Evolutionary conservation across 1,140 invertebrate species (phyloP).

Genomic region (Batillaria attramentaria): DNA sequence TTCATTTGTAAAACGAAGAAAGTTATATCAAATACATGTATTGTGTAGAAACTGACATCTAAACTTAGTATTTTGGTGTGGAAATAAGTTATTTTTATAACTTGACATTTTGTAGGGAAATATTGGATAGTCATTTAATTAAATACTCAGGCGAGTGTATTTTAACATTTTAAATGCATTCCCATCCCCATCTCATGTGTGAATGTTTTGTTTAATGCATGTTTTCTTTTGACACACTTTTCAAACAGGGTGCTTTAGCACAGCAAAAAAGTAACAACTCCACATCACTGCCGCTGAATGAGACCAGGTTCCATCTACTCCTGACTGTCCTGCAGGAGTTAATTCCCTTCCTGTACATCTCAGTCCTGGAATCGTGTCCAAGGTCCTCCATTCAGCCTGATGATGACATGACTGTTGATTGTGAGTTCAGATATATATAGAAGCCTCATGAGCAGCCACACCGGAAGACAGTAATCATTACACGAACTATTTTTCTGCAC

Average conservation of each 20-base stretch:
- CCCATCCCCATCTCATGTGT: too few species aligned
- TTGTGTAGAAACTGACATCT: too few species aligned
- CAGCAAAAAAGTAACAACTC: conserved; percentile 59
- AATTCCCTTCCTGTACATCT: conserved; percentile 66
- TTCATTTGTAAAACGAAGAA: too few species aligned
- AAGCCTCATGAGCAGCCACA: too few species aligned
- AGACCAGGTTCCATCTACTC: conserved; percentile 59
- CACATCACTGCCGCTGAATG: conserved; percentile 61
- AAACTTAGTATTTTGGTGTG: too few species aligned
- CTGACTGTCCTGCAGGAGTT: conserved; percentile 61
- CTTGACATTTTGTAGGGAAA: neutral
- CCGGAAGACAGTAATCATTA: too few species aligned
- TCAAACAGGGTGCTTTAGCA: conserved; percentile 60
- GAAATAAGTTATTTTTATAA: neutral
- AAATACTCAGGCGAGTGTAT: neutral
- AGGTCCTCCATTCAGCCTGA: conserved; percentile 36
- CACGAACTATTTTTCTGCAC: too few species aligned
- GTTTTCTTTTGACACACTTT: too few species aligned
- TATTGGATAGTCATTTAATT: neutral
- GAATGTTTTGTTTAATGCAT: too few species aligned
- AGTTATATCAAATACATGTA: too few species aligned
- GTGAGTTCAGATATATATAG: conserved; percentile 43
- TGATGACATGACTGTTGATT: conserved; percentile 46
- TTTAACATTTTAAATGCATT: too few species aligned
- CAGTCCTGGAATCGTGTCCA: conserved; percentile 68